Evolutionary conservation across 2,113 vertebrate species (phyloP).

Genomic region (Pomatostomus ruficeps): DNA sequence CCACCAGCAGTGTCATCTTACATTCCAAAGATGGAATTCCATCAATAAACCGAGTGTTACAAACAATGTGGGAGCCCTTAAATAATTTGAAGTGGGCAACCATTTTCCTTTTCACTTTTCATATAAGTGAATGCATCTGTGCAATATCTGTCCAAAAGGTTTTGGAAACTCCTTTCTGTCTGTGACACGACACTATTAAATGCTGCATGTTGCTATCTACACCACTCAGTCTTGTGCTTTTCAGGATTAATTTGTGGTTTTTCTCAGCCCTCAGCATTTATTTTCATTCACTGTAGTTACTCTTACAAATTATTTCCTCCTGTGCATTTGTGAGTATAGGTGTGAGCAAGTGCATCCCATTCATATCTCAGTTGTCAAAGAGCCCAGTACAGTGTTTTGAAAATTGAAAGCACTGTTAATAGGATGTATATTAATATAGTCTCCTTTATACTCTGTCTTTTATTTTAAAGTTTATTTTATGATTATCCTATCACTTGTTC

Average conservation of each 20-base stretch:
- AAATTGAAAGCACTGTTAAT: not conserved
- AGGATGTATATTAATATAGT: not conserved
- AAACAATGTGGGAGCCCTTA: not conserved
- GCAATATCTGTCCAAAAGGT: not conserved
- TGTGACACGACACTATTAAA: not conserved
- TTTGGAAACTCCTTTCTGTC: not conserved
- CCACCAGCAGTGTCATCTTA: not conserved
- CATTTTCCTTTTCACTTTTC: not conserved
- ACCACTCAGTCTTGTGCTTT: not conserved
- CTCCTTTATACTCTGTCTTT: not conserved
- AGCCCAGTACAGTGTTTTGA: not conserved
- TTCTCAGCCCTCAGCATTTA: not conserved
- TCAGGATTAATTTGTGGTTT: not conserved
- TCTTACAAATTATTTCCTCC: not conserved
- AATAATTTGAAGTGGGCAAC: not conserved
- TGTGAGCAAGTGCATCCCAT: not conserved
- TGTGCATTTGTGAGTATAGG: not conserved
- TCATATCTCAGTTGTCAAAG: not conserved
- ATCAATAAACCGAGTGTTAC: not conserved
- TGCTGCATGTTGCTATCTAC: not conserved
- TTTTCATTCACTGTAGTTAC: not conserved
- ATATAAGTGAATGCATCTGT: not conserved
- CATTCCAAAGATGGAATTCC: not conserved
- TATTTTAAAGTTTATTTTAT: not conserved
- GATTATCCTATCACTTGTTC: not conserved